Evolutionary conservation across 2,888 invertebrate species (phyloP).

Genomic region (Beris chalybata): DNA sequence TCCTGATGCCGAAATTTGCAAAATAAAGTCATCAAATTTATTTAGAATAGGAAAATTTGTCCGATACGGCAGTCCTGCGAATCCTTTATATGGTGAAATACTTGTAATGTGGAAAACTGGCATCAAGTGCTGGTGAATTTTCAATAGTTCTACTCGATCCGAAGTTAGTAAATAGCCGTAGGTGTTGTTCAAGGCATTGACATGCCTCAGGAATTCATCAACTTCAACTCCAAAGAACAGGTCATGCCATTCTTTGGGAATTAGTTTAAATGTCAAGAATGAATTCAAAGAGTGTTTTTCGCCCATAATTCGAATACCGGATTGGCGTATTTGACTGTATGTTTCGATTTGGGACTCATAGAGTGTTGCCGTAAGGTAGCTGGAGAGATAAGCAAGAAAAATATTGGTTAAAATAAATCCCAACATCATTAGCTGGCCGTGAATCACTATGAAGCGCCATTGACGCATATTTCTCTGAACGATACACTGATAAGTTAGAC

Average conservation of each 20-base stretch:
- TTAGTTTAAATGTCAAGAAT: background rate
- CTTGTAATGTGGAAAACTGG: slow-evolving; percentile 13
- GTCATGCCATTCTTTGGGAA: background rate
- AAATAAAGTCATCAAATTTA: slow-evolving; percentile 8
- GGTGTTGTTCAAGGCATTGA: background rate
- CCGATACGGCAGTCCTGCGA: slow-evolving; percentile 7
- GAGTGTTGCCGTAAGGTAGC: slow-evolving; percentile 14
- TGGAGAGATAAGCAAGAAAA: slow-evolving; percentile 13
- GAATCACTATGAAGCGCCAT: slow-evolving; percentile 1
- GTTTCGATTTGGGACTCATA: slow-evolving; percentile 12
- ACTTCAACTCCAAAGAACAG: background rate
- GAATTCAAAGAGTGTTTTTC: background rate
- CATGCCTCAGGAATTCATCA: background rate
- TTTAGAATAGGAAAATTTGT: background rate
- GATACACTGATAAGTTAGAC: slow-evolving; percentile 11
- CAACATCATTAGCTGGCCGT: slow-evolving; percentile 13
- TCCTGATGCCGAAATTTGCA: background rate
- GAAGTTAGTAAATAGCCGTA: slow-evolving; percentile 17
- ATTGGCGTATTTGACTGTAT: slow-evolving; percentile 9
- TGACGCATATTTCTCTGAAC: background rate
- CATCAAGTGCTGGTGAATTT: background rate
- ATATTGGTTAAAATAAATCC: slow-evolving; percentile 22
- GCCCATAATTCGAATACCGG: slow-evolving; percentile 10
- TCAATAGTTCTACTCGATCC: slow-evolving; percentile 2
- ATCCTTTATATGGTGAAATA: background rate